Evolutionary conservation across 2,888 invertebrate genomes (phyloP).

Genomic region (Drosophila cyrtoloma): DNA sequence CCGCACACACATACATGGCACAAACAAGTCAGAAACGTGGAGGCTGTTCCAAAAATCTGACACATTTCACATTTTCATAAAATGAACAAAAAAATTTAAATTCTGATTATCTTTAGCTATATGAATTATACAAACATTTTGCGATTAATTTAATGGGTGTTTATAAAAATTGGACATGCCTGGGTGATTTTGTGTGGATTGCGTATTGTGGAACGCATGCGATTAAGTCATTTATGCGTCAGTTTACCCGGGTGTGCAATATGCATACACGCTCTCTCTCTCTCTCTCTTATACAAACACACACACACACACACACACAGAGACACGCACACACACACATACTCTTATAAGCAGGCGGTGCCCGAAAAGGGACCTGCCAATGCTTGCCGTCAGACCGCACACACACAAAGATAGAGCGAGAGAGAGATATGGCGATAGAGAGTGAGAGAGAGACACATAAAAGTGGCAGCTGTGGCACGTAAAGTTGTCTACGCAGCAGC

Average conservation of each 20-base stretch:
- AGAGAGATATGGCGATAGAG: background rate
- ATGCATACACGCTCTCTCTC: slow-evolving; percentile 42
- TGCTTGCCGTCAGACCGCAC: slow-evolving; percentile 54
- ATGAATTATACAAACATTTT: background rate
- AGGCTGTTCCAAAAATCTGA: slow-evolving; percentile 15
- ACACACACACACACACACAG: slow-evolving; percentile 8
- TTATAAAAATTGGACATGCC: background rate
- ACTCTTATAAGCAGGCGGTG: slow-evolving; percentile 22
- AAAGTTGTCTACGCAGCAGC: slow-evolving; percentile 73
- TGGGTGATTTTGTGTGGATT: slow-evolving; percentile 19
- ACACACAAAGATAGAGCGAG: slow-evolving; percentile 23
- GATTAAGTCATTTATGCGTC: slow-evolving; percentile 68
- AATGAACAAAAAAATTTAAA: background rate
- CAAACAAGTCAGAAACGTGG: slow-evolving; percentile 4
- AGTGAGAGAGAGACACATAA: slow-evolving; percentile 13
- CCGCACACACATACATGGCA: slow-evolving; percentile 16
- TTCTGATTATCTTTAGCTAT: background rate
- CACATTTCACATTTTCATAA: background rate
- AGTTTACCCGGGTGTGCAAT: slow-evolving; percentile 60
- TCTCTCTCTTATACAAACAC: slow-evolving; percentile 14
- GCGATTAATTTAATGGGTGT: background rate
- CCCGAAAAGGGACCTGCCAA: slow-evolving; percentile 50
- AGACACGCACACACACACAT: slow-evolving; percentile 12
- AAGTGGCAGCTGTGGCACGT: slow-evolving; percentile 61
- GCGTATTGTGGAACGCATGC: slow-evolving; percentile 28